These are phyloP conservation scores for Cyanoliseus patagonus DNA, from an alignment of 2,113 vertebrate genomes.

Conservation along the genomic window DNA sequence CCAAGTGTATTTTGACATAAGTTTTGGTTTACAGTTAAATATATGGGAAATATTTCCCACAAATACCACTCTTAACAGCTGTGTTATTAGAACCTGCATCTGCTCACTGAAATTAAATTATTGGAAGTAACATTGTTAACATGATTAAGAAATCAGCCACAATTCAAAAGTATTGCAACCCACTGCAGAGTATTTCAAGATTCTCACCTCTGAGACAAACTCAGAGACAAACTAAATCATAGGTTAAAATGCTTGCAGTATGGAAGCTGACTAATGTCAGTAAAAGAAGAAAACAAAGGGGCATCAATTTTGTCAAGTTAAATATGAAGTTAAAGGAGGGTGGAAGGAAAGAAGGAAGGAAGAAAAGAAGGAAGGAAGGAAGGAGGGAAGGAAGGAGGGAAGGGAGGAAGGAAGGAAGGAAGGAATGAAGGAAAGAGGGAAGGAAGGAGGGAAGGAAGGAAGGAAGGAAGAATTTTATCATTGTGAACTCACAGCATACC, in stretches of 20 bases:
- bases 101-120: background rate
- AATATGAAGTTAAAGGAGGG: background rate
- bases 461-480: background rate
- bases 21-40: background rate
- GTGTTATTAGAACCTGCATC: conserved; percentile 5
- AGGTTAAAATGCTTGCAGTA: background rate
- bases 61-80: background rate
- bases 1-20: background rate
- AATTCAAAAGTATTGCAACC: background rate
- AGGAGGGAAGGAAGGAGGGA: no score
- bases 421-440: no score
- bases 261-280: background rate
- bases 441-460: background rate
- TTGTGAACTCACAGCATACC: background rate
- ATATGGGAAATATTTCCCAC: background rate
- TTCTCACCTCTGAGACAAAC: background rate
- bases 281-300: background rate
- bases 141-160: background rate
- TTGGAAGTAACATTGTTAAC: background rate
- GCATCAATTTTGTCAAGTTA: background rate
- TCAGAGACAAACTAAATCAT: background rate
- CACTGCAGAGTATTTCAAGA: background rate
- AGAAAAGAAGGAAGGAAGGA: background rate
- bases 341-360: no score
- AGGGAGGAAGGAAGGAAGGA: no score